These are phyloP conservation scores for Deilephila porcellus DNA, from an alignment of 2,888 invertebrate genomes.

Conservation along the genomic window DNA sequence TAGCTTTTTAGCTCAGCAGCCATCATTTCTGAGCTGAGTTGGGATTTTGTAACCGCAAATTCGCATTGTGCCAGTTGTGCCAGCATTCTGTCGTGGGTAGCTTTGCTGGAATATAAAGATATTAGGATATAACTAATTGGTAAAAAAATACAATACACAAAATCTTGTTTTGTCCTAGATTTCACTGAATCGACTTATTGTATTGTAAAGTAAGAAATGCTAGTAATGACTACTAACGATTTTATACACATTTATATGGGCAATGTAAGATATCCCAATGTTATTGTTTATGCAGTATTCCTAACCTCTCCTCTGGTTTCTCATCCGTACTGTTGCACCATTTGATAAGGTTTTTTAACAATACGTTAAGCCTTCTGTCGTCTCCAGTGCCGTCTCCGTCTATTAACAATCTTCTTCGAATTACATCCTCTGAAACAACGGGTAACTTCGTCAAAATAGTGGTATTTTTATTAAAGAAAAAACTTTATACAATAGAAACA, in stretches of 20 bases:
- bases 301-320: constrained; percentile 87
- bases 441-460: neutral
- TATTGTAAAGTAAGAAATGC: too few relatives aligned
- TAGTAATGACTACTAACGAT: too few relatives aligned
- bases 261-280: neutral
- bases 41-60: constrained; percentile 93
- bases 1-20: constrained; percentile 93
- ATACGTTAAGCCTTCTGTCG: constrained; percentile 93
- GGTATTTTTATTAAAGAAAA: neutral
- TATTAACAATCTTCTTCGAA: constrained; percentile 94
- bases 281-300: constrained; percentile 1
- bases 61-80: constrained; percentile 94
- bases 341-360: constrained; percentile 93
- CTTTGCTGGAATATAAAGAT: constrained; percentile 79
- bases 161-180: neutral
- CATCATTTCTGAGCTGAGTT: constrained; percentile 92
- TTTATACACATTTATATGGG: too few relatives aligned
- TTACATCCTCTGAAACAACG: constrained; percentile 92
- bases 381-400: constrained; percentile 99
- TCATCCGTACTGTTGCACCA: constrained; percentile 90
- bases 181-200: constrained; percentile 1
- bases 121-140: constrained; percentile 2
- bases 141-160: neutral
- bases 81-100: constrained; percentile 91
- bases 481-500: constrained; percentile 23